These are phyloP conservation scores for Phylloscopus trochiloides DNA, from an alignment of 2,113 vertebrate genomes.

Conservation along the genomic window DNA sequence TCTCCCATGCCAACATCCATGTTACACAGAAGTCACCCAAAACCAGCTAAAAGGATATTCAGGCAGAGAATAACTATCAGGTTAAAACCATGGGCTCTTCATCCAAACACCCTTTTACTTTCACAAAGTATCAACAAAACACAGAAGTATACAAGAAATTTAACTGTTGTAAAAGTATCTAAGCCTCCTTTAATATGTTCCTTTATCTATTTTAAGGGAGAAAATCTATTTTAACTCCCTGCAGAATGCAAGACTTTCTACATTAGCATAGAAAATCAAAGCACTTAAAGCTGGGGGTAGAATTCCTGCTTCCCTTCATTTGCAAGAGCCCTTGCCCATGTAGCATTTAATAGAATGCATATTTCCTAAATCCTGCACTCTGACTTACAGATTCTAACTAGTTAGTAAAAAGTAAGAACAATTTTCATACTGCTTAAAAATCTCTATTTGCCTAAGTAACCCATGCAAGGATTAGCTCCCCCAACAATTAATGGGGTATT, in stretches of 20 bases:
- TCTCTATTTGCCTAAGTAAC: not conserved
- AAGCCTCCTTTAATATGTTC: not conserved
- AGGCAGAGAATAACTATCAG: not conserved
- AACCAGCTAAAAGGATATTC: not conserved
- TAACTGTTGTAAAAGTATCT: not conserved
- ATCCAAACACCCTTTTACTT: not conserved
- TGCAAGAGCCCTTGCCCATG: not conserved
- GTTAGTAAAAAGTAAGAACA: not conserved
- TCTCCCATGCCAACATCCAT: not conserved
- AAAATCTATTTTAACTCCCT: not conserved
- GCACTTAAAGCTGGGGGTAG: not conserved
- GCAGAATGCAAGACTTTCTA: not conserved
- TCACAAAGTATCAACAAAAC: not conserved
- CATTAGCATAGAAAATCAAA: not conserved
- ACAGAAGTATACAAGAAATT: not conserved
- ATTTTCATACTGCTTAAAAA: not conserved
- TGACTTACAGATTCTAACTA: not conserved
- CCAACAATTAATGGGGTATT: not conserved
- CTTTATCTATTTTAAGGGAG: not conserved
- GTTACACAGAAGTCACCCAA: not conserved
- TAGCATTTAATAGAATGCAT: not conserved
- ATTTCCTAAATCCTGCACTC: not conserved
- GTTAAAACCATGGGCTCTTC: not conserved
- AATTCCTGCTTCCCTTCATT: not conserved
- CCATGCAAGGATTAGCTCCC: not conserved